phyloP scores from a whole-genome alignment of 2,113 vertebrate genomes.

The Rhodinocichla rosea region DNA sequence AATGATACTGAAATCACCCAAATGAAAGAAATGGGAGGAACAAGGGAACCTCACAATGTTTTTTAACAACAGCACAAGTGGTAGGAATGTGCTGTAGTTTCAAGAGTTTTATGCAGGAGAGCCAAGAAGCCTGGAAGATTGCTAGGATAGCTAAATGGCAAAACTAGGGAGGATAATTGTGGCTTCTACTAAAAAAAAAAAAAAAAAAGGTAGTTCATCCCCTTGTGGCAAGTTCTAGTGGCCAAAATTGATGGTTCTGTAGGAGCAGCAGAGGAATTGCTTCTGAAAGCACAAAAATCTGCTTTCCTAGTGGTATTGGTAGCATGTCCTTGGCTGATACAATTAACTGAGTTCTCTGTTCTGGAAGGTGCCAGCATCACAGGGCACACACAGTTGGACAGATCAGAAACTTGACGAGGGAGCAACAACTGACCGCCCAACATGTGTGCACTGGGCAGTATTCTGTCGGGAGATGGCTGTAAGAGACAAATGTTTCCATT shows the following conservation, averaged over 20 bases:
- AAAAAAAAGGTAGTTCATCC: too few species aligned
- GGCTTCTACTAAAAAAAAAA: not conserved
- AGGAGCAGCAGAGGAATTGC: not conserved
- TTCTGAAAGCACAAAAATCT: not conserved
- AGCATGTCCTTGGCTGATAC: not conserved
- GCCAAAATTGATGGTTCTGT: not conserved
- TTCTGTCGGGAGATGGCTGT: not conserved
- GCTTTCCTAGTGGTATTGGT: not conserved
- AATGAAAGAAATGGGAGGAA: not conserved
- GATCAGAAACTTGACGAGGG: not conserved
- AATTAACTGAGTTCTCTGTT: not conserved
- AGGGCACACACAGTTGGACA: not conserved
- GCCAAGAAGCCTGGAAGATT: not conserved
- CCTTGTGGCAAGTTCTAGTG: not conserved
- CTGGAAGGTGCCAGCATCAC: not conserved
- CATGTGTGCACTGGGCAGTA: accelerated
- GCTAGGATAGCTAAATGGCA: not conserved
- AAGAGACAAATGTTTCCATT: not conserved
- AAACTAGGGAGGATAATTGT: not conserved
- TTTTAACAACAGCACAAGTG: not conserved
- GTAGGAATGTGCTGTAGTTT: not conserved
- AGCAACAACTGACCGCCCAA: not conserved
- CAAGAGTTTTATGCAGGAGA: not conserved
- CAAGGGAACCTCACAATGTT: not conserved
- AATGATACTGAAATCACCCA: not conserved